A percentile compares a stretch with the other conserved stretches of the same genome.
These are phyloP conservation scores for Agrochola lota DNA, from an alignment of 2,888 invertebrate species.

Conservation along the genomic window DNA sequence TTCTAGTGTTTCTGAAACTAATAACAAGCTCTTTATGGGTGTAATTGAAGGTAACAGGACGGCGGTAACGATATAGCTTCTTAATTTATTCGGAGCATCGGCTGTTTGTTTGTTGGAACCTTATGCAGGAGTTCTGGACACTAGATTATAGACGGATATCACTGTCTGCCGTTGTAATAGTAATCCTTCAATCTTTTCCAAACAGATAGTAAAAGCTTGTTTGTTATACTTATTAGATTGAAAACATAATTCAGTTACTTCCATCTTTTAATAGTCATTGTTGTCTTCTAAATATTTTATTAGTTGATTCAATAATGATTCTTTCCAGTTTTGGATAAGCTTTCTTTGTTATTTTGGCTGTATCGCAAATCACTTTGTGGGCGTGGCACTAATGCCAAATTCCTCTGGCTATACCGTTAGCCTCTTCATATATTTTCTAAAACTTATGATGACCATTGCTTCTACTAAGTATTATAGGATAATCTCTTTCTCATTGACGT, in stretches of 20 bases:
- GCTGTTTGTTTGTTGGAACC: not conserved
- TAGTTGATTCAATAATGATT: conserved; percentile 7
- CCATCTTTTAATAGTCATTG: not conserved
- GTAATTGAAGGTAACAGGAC: not conserved
- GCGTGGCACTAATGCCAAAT: conserved; percentile 42
- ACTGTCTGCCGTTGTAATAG: not conserved
- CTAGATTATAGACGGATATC: not conserved
- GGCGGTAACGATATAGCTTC: not conserved
- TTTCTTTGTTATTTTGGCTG: conserved; percentile 25
- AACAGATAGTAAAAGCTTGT: not conserved
- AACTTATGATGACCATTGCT: not conserved
- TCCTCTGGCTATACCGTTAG: conserved; percentile 39
- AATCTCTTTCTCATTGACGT: conserved; percentile 12
- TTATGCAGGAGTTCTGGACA: not conserved
- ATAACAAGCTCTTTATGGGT: not conserved
- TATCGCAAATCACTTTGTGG: conserved; percentile 28
- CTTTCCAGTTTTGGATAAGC: conserved; percentile 18
- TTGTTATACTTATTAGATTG: not conserved
- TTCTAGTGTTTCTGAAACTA: not conserved
- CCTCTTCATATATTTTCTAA: conserved; percentile 23
- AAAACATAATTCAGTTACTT: conserved; percentile 12
- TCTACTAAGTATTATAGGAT: not conserved
- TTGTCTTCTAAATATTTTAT: conserved; percentile 27
- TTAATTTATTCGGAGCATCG: not conserved
- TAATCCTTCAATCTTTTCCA: not conserved